Evolutionary conservation across 2,888 invertebrate species (phyloP).

Genomic region (Oscheius sp.): DNA sequence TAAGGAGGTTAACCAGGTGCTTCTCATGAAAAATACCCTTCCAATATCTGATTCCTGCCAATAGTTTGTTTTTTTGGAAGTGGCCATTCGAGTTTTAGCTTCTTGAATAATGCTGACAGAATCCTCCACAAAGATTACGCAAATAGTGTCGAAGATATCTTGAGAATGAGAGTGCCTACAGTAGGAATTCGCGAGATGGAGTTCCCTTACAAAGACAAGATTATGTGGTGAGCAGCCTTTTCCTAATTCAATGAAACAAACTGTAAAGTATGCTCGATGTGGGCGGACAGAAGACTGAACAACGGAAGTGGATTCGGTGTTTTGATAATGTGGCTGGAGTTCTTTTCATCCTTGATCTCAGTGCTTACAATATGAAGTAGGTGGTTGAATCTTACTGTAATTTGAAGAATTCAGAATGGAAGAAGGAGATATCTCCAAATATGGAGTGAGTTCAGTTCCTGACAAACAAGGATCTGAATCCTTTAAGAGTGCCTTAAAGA

Average conservation of each 20-base stretch:
- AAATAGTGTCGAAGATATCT: neutral
- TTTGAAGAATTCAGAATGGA: neutral
- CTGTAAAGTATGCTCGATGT: neutral
- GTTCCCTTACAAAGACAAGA: slow-evolving; percentile 7
- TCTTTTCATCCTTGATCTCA: neutral
- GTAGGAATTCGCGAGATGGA: slow-evolving; percentile 1
- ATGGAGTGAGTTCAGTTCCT: neutral
- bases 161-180: neutral
- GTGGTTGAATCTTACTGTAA: neutral
- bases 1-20: too few species aligned
- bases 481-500: neutral
- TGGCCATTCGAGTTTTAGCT: neutral
- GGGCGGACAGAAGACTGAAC: slow-evolving; percentile 17
- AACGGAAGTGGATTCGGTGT: slow-evolving; percentile 11
- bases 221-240: neutral
- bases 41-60: neutral
- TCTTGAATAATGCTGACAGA: neutral
- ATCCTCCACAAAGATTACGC: neutral
- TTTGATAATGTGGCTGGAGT: slow-evolving; percentile 3
- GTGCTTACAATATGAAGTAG: slow-evolving; percentile 6
- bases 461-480: neutral
- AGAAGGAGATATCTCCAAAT: neutral
- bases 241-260: neutral
- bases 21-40: neutral
- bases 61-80: too few species aligned